Base-by-base conservation (phyloP, 2,113 vertebrate species). In the Hippolais icterina region DNA sequence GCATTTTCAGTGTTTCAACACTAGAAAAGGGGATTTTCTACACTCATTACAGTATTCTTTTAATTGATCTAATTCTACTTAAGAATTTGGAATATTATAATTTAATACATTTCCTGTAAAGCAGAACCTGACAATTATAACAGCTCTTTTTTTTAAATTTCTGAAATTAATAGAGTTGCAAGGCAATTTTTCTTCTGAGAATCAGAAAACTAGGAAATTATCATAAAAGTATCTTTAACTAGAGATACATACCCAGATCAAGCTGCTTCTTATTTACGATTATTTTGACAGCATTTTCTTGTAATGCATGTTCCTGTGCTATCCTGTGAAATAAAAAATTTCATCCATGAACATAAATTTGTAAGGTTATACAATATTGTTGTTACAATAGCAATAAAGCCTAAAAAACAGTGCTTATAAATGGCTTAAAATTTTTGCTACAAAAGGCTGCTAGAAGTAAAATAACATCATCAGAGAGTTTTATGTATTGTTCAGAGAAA, bases 221-320 rank as follows among this genome's bases (percentile, higher is more conserved):
- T 22, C 12, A 64, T 21, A 59, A 27, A 87, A 56, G 10, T 46
- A 37, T 41, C 49, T 27, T 77, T 28, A 92, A 64, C 52, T 57
- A 77, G 59, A 54, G 8, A 56, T 84, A 97, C 98, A 39, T 98
- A 98, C 98, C 98, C 78, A 98, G 92, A 47, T 98, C 98, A 77
- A 98, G 98, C 33, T 98, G 97, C 74, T 98, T 98, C 97, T 98
- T 98, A 93, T 98, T 98, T 95, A 98, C 97, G 68, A 98, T 97
- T 84, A 98, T 97, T 98, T 98, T 98, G 94, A 98, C 97, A 65
- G 97, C 94, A 78, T 97, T 98, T 97, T 98, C 98, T 96, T 97
- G 96, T 74, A 98, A 96, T 65, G 96, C 97, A 92, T 97, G 97
- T 37, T 97, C 94, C 86, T 98, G 97, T 46, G 98, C 98, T 97